Percentiles rank a stretch among this genome's conserved stretches.
Evolutionary conservation across 2,113 vertebrate species (phyloP).

Genomic region (Physeter macrocephalus): DNA sequence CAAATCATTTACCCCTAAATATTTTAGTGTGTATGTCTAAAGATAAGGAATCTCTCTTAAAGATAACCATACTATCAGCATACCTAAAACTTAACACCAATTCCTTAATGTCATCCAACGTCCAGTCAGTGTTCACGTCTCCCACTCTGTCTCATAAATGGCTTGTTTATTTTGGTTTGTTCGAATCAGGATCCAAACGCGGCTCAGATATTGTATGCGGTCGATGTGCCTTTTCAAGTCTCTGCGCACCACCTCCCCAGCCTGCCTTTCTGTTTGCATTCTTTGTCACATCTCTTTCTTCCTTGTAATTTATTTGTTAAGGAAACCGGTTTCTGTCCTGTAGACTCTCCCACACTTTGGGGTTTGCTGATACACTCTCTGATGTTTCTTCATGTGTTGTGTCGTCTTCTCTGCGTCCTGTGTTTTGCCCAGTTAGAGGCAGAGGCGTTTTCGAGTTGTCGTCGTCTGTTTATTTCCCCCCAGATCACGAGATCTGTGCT

Average conservation of each 20-base stretch:
- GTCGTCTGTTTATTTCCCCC: background rate
- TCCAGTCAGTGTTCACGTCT: background rate
- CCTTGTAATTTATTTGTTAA: background rate
- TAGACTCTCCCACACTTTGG: background rate
- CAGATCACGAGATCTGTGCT: accelerated
- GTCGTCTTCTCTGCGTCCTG: background rate
- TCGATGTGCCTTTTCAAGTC: background rate
- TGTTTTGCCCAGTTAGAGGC: accelerated
- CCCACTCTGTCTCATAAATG: accelerated
- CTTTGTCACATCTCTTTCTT: background rate
- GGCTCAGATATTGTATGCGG: accelerated
- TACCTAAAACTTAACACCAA: accelerated
- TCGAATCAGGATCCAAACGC: accelerated
- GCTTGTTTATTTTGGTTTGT: background rate
- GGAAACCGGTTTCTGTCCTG: background rate
- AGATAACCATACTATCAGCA: background rate
- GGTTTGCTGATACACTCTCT: accelerated
- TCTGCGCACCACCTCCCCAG: background rate
- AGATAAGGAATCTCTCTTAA: background rate
- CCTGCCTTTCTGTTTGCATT: background rate
- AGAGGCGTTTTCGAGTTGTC: background rate
- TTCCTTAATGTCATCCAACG: background rate
- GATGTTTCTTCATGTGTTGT: accelerated
- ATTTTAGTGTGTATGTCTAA: background rate
- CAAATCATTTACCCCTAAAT: background rate